Evolutionary conservation across 2,888 invertebrate genomes (phyloP).

Genomic region (Lycia hirtaria): DNA sequence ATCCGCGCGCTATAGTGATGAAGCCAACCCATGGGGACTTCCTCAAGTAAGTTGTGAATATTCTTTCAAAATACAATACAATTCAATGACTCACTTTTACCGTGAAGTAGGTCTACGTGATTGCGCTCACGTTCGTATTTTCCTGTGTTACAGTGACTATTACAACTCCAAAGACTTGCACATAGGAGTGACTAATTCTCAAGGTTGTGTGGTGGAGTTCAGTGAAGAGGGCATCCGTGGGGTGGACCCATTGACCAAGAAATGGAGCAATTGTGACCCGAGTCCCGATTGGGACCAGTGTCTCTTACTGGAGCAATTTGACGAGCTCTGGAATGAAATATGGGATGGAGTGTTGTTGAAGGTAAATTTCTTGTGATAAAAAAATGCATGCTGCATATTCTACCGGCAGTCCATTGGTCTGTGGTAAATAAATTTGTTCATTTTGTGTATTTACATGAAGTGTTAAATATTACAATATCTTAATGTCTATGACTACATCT

Average conservation of each 20-base stretch:
- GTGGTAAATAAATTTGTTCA: too few relatives aligned
- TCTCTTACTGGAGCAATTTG: constrained; percentile 88
- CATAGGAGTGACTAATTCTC: constrained; percentile 94
- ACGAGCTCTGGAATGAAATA: constrained; percentile 90
- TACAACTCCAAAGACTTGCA: constrained; percentile 94
- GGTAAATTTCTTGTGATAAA: constrained; percentile 61
- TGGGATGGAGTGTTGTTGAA: constrained; percentile 90
- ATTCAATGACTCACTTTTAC: constrained; percentile 37
- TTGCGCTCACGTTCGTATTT: constrained; percentile 24
- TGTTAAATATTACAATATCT: too few relatives aligned
- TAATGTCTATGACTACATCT: too few relatives aligned
- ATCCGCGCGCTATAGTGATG: constrained; percentile 93
- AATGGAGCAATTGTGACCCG: constrained; percentile 85
- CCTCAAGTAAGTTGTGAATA: constrained; percentile 87
- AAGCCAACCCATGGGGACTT: constrained; percentile 96
- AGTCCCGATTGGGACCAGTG: constrained; percentile 89
- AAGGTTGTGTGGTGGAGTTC: constrained; percentile 92
- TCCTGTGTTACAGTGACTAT: constrained; percentile 87
- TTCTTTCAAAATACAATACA: constrained; percentile 38
- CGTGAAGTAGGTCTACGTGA: constrained; percentile 10
- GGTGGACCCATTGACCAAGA: constrained; percentile 85
- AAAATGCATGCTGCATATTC: too few relatives aligned
- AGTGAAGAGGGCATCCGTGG: constrained; percentile 90
- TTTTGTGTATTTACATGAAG: too few relatives aligned
- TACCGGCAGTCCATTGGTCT: too few relatives aligned